Conservation (phyloP, 2,113 vertebrate species). For the Cepphus grylle region DNA sequence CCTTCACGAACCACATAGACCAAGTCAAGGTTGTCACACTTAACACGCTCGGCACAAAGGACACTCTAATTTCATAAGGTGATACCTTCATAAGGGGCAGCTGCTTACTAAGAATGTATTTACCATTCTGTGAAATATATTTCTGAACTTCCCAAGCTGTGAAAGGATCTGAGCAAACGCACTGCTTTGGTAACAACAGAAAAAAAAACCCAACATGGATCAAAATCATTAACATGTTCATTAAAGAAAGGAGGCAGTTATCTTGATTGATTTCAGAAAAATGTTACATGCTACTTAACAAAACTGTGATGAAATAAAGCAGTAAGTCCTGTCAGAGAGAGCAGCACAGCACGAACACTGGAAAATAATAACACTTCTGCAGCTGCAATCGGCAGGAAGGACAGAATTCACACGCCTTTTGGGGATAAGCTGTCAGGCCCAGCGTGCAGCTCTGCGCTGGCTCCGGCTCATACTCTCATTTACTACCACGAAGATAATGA, state of each 20-base stretch:
- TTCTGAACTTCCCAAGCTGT: neutral
- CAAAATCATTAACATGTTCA: neutral
- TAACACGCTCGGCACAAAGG: neutral
- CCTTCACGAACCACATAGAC: neutral
- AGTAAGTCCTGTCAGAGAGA: neutral
- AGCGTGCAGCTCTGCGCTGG: neutral
- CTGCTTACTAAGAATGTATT: neutral
- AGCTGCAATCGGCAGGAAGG: neutral
- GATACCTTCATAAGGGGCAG: neutral
- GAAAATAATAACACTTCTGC: neutral
- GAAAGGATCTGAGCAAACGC: neutral
- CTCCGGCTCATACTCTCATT: neutral
- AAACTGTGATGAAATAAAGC: neutral
- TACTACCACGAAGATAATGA: neutral
- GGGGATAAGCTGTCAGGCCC: neutral
- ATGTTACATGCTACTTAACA: neutral
- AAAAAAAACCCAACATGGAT: neutral
- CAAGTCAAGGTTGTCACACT: neutral
- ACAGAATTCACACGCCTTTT: neutral
- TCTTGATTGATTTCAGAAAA: neutral
- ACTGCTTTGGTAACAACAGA: neutral
- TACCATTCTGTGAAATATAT: neutral
- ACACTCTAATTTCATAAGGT: neutral
- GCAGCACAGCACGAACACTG: neutral
- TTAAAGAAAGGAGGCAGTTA: neutral